Evolutionary conservation across 2,113 vertebrate genomes (phyloP), one percentile per base, ranked within the genome.

Genomic region (Prietella phreatophila): DNA sequence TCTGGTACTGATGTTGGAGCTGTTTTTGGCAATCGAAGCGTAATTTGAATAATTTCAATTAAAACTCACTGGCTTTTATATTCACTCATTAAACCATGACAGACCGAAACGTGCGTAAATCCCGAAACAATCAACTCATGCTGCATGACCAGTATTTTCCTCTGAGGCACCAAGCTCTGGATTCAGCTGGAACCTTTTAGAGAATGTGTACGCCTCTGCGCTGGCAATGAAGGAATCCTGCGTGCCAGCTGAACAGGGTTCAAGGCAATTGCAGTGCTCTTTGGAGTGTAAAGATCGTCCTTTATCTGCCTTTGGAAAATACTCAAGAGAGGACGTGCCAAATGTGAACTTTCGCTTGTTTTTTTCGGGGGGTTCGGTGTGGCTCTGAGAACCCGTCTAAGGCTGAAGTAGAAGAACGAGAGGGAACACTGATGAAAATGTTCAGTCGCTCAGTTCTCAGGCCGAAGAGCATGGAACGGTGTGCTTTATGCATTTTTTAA

Each of bases 1-100:
- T 22, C 73, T 79, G 2, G 39, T 5, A 50, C 85, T 67, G 75
- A 67, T 53, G 39, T 20, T 42, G n/a, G 76, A 86, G 65, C 27
- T 33, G 55, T 83, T 69, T 83, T 56, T 83, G 67, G 53, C 67
- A 61, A 67, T 61, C 30, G 47, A 56, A 75, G 22, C 22, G 5
- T 87, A 6, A 83, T 83, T 83, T 87, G 19, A 83, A 75, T 87
- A 75, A 83, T 75, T 87, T 75, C 67, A 83, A 87, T 87, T 87
- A 87, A 83, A 83, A 75, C 33, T 71, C 67, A 30, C 30, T 82
- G 86, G 50, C 50, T 83, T 83, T 87, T 83, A 82, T 56, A 61
- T 55, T 61, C 39, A 19, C 0, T 75, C 80, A 87, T 83, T 63
- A 83, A 83, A 87, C 65, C 86, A 42, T 82, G 85, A 87, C 85